Conservation (phyloP, 2,888 invertebrate species). For the Lasioglossum marginatum region DNA sequence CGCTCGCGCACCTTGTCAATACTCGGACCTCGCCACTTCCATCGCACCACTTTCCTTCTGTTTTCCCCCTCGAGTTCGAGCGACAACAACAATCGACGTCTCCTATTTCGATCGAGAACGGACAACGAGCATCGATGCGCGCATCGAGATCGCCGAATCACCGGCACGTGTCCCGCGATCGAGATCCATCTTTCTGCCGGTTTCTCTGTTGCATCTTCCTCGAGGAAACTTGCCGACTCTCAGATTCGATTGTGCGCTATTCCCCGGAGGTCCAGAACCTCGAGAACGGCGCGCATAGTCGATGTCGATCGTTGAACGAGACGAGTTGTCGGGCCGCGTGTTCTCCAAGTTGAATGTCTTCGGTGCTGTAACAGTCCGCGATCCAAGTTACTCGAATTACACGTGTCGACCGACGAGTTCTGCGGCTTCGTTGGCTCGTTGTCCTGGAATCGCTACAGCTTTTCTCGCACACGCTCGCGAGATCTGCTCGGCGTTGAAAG, state of each 20-base stretch:
- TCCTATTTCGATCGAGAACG: slow-evolving; percentile 7
- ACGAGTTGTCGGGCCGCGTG: background rate
- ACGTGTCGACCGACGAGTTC: background rate
- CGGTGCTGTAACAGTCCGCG: background rate
- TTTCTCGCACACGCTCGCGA: background rate
- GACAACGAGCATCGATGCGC: slow-evolving; percentile 12
- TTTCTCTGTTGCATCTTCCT: background rate
- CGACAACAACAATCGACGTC: background rate
- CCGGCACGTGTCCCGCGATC: slow-evolving; percentile 2
- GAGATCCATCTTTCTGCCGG: slow-evolving; percentile 35
- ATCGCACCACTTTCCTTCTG: background rate
- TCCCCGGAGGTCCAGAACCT: background rate
- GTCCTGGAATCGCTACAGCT: background rate
- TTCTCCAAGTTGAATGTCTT: background rate
- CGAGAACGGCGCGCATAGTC: background rate
- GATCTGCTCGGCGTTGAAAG: background rate
- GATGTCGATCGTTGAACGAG: background rate
- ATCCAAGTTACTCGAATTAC: background rate
- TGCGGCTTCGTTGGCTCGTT: background rate
- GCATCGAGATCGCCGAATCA: background rate
- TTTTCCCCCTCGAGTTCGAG: background rate
- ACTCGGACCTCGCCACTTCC: background rate
- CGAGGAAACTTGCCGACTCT: background rate
- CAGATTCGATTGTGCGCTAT: background rate
- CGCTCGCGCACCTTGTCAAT: slow-evolving; percentile 11